Conservation (phyloP, 2,797 vertebrate genomes). For the Darevskia nairensis region DNA sequence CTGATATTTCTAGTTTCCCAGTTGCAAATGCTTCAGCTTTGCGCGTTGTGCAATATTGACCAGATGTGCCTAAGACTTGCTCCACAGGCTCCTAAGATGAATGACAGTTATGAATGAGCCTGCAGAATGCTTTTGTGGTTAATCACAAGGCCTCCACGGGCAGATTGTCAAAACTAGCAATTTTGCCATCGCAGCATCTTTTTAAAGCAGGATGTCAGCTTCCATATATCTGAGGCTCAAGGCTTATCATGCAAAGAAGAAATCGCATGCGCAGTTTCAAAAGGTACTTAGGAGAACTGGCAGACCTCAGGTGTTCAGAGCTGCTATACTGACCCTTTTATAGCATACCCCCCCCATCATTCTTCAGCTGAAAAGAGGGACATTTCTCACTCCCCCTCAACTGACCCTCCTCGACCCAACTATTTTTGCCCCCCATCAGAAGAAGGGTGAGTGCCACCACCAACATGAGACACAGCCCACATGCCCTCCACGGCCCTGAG, state of each 20-base stretch:
- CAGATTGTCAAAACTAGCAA: slow-evolving; percentile 24
- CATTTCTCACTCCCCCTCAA: too few relatives aligned
- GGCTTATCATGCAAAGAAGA: neutral
- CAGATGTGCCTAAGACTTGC: neutral
- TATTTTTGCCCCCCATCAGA: too few relatives aligned
- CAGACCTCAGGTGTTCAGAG: neutral
- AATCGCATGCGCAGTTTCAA: neutral
- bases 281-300: slow-evolving; percentile 6
- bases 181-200: slow-evolving; percentile 33
- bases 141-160: neutral
- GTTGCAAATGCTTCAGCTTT: neutral
- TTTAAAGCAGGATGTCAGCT: slow-evolving; percentile 12
- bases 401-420: too few relatives aligned
- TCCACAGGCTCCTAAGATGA: neutral
- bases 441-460: too few relatives aligned
- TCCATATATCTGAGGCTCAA: slow-evolving; percentile 9
- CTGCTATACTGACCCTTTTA: neutral
- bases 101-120: neutral
- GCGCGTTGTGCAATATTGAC: neutral
- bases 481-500: too few relatives aligned
- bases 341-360: too few relatives aligned
- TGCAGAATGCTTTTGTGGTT: slow-evolving; percentile 22
- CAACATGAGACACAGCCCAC: too few relatives aligned
- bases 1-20: neutral
- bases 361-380: too few relatives aligned